Evolutionary conservation across 2,113 vertebrate genomes (phyloP), one percentile per base, ranked within the genome.

Genomic region (Perca fluviatilis): DNA sequence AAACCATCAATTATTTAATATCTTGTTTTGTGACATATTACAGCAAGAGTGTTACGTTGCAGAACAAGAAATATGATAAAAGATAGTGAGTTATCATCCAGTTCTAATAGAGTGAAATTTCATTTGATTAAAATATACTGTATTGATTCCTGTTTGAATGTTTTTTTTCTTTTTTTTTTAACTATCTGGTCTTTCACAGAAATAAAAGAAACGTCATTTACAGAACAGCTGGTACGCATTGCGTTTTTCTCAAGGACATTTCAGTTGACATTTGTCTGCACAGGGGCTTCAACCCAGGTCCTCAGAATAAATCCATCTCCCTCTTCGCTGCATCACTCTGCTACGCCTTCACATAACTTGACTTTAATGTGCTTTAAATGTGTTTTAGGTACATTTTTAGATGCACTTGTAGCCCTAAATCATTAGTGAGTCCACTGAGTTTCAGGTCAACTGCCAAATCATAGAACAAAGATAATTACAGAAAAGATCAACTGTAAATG

Each of bases 161-260:
- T 27, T 27, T 30, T 30, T 30, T 30, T 9, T 0, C 9, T 8
- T 40, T 49, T 46, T 33, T 36, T 79, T 21, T 18, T 14, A 33
- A 47, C 14, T 33, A 16, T 3, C 10, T 51, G 23, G 21, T 51
- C 70, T 23, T 54, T 21, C n/a, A 27, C 12, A 57, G 2, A 18
- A 14, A 50, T 1, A 60, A n/a, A 21, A 10, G 6, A 61, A 58
- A 43, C 7, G 0, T 72, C 15, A 1, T 72, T 53, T 62, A n/a
- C 36, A 62, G 8, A 56, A 62, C 16, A 47, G 62, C 23, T 16
- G 19, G 30, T 25, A 21, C 19, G 66, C 8, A 21, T 8, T 61
- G 10, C 46, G 16, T 72, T 40, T 46, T 53, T 51, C n/a, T 33
- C 49, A 70, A 70, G 70, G 80, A 12, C 25, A 47, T 15, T 53